Evolutionary conservation across 2,113 vertebrate genomes (phyloP).

Genomic region (Ia io): DNA sequence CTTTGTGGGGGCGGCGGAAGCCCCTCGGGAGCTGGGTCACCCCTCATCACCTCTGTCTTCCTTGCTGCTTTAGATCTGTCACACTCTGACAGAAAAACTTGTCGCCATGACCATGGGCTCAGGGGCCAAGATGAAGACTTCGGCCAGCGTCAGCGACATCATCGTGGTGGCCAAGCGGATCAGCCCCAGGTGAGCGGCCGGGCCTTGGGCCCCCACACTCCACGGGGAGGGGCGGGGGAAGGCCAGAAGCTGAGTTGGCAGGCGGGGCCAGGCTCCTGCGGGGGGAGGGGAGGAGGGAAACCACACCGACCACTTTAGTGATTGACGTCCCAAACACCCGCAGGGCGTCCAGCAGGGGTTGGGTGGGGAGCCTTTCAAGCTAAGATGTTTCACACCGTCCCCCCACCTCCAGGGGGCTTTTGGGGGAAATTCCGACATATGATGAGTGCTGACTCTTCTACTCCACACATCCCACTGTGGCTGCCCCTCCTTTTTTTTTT

Average conservation of each 20-base stretch:
- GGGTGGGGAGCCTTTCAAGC: neutral
- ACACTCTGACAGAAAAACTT: conserved; percentile 95
- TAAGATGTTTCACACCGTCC: neutral
- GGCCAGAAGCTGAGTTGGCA: neutral
- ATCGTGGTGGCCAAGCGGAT: conserved; percentile 96
- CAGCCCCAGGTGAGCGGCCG: conserved; percentile 90
- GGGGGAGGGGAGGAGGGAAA: neutral
- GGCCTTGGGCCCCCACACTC: neutral
- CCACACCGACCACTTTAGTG: neutral
- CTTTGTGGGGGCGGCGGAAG: neutral
- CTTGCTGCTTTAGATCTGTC: conserved; percentile 88
- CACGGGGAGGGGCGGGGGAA: rapidly evolving
- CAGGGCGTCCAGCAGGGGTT: neutral
- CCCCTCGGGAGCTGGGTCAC: neutral
- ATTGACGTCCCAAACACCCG: neutral
- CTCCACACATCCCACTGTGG: neutral
- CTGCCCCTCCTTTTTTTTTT: neutral
- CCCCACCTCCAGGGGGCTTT: neutral
- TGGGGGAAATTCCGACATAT: neutral
- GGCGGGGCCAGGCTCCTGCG: neutral
- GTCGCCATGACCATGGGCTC: conserved; percentile 99
- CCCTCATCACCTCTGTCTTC: neutral
- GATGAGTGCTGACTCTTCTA: neutral
- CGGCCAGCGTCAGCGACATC: conserved; percentile 93
- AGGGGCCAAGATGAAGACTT: conserved; percentile 92